A percentile compares a stretch with the other conserved stretches of the same genome.
phyloP scores from a whole-genome alignment of 1,140 invertebrate genomes.

The Drosophila mayri region DNA sequence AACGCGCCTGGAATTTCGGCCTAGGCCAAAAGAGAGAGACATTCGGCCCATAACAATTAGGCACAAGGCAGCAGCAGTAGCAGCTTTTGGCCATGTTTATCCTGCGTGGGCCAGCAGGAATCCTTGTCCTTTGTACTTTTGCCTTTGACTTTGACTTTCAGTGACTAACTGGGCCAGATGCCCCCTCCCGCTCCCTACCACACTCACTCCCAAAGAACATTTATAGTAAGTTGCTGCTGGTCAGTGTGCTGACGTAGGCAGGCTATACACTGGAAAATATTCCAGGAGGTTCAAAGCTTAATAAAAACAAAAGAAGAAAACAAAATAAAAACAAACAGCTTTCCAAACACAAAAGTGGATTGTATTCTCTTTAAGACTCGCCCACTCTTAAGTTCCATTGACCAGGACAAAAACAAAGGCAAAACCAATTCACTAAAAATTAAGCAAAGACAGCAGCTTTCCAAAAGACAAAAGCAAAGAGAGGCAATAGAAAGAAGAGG shows the following conservation, averaged over 20 bases:
- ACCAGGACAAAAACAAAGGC: too few relatives aligned
- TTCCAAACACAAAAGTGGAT: too few relatives aligned
- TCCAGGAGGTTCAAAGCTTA: not conserved
- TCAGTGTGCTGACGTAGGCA: conserved; percentile 67
- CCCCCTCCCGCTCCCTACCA: not conserved
- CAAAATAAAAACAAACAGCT: too few relatives aligned
- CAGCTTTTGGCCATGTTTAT: conserved; percentile 29
- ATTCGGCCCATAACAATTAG: conserved; percentile 50
- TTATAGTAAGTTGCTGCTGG: conserved; percentile 33
- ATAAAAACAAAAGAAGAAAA: not conserved
- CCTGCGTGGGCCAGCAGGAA: conserved; percentile 38
- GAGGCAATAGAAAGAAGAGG: too few relatives aligned
- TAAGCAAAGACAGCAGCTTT: too few relatives aligned
- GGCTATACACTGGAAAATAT: not conserved
- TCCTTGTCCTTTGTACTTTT: conserved; percentile 40
- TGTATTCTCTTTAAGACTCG: too few relatives aligned
- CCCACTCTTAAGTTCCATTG: too few relatives aligned
- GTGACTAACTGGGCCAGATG: conserved; percentile 16
- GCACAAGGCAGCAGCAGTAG: conserved; percentile 2
- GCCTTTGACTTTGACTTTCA: conserved; percentile 42
- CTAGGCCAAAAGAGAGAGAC: conserved; percentile 14
- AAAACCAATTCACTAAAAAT: too few relatives aligned
- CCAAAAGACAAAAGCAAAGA: too few relatives aligned
- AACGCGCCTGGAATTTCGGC: conserved; percentile 36
- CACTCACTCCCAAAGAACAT: not conserved